A percentile compares a stretch with the other conserved stretches of the same genome.
Evolutionary conservation across 1,140 invertebrate genomes (phyloP).

Genomic region (Bactericera cockerelli): DNA sequence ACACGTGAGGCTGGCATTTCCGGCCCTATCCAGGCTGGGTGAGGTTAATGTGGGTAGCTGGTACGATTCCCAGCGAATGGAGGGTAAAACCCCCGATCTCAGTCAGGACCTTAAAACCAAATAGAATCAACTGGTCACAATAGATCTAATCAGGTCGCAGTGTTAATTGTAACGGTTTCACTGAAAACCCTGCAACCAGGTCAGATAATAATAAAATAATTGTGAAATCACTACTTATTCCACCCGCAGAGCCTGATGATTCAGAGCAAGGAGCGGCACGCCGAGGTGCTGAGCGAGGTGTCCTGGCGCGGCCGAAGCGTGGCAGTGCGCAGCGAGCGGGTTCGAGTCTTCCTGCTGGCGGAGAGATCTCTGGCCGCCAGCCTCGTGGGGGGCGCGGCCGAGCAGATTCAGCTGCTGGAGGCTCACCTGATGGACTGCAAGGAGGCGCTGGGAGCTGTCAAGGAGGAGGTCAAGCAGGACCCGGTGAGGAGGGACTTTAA

Average conservation of each 20-base stretch:
- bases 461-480: slow-evolving; percentile 69
- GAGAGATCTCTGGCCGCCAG: slow-evolving; percentile 62
- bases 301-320: slow-evolving; percentile 69
- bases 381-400: slow-evolving; percentile 35
- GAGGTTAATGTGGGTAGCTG: too few relatives aligned
- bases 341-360: slow-evolving; percentile 60
- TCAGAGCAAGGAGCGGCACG: slow-evolving; percentile 65
- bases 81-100: too few relatives aligned
- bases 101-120: too few relatives aligned
- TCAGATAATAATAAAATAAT: too few relatives aligned
- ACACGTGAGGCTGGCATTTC: too few relatives aligned
- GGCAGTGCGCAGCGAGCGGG: slow-evolving; percentile 70
- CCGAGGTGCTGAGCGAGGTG: slow-evolving; percentile 63
- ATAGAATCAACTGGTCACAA: too few relatives aligned
- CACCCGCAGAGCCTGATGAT: slow-evolving; percentile 50
- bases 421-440: slow-evolving; percentile 87
- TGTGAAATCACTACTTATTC: too few relatives aligned
- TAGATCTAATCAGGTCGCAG: too few relatives aligned
- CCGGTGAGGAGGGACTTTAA: slow-evolving; percentile 26
- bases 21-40: too few relatives aligned
- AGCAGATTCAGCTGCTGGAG: slow-evolving; percentile 71
- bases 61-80: too few relatives aligned
- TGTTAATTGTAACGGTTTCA: too few relatives aligned
- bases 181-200: too few relatives aligned
- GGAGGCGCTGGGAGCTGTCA: slow-evolving; percentile 72